phyloP scores from a whole-genome alignment of 2,888 invertebrate species.

The Drosophila yooni region DNA sequence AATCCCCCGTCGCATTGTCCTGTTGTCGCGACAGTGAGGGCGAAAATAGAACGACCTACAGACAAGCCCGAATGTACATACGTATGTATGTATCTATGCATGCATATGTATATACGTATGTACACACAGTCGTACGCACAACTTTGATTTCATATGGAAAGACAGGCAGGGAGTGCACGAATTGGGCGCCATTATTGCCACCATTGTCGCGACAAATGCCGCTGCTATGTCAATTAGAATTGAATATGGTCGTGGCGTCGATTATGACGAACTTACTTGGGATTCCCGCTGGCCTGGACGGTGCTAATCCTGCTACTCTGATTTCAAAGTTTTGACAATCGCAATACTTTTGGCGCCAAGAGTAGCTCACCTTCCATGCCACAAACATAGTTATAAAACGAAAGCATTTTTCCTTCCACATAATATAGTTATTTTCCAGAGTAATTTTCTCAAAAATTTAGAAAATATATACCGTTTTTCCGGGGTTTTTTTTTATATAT shows the following conservation, averaged over 20 bases:
- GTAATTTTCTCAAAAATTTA: background rate
- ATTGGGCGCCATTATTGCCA: constrained; percentile 77
- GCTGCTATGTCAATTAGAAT: constrained; percentile 72
- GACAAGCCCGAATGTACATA: constrained; percentile 28
- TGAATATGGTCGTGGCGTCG: constrained; percentile 50
- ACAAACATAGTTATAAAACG: background rate
- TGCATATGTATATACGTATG: constrained; percentile 5
- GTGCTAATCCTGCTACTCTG: constrained; percentile 1
- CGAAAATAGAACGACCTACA: constrained; percentile 67
- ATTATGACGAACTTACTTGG: constrained; percentile 36
- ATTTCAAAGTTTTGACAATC: background rate
- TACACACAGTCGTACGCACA: constrained; percentile 44
- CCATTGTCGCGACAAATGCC: constrained; percentile 79
- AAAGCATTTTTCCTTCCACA: background rate
- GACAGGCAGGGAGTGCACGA: constrained; percentile 50
- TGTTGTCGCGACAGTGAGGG: constrained; percentile 60
- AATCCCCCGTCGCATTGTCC: constrained; percentile 57
- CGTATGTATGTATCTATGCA: constrained; percentile 6
- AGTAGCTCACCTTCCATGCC: no score
- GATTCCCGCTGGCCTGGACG: constrained; percentile 8
- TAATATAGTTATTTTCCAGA: background rate
- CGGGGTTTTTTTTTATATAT: background rate
- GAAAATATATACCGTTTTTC: background rate
- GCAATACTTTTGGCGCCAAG: background rate
- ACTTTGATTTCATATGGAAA: constrained; percentile 67